Percentiles rank a stretch among this genome's conserved stretches.
Conservation (phyloP, 2,113 vertebrate species). For the Thinocorus orbignyianus region DNA sequence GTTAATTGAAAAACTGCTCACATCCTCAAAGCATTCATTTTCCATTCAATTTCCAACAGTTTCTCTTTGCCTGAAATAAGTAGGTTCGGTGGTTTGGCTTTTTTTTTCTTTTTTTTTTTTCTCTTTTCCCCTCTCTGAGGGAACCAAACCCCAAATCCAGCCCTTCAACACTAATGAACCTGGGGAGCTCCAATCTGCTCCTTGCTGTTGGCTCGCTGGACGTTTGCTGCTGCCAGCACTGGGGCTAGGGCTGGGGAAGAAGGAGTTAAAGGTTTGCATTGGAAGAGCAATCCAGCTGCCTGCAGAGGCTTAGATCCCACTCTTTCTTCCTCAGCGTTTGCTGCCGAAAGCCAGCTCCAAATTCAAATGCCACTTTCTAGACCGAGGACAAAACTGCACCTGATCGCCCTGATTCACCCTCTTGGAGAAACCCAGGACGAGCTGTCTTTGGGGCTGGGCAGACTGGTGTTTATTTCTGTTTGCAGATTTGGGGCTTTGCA, state of each 20-base stretch:
- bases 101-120: background rate
- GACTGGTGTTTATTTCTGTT: background rate
- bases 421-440: background rate
- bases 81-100: background rate
- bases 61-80: background rate
- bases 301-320: background rate
- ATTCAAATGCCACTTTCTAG: background rate
- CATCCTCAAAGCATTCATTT: background rate
- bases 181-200: background rate
- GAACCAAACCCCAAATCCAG: background rate
- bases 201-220: fast-evolving
- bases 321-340: background rate
- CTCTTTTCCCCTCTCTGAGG: background rate
- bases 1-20: background rate
- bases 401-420: background rate
- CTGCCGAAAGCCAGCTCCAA: background rate
- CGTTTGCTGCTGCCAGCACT: background rate
- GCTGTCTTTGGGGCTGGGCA: background rate
- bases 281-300: background rate
- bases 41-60: background rate
- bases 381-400: background rate
- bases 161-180: background rate
- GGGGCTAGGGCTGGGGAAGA: background rate
- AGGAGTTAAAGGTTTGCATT: background rate
- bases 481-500: background rate